Evolutionary conservation across 2,888 invertebrate genomes (phyloP), one percentile per base, ranked within the genome.

Genomic region (Polyommatus iphigenia): DNA sequence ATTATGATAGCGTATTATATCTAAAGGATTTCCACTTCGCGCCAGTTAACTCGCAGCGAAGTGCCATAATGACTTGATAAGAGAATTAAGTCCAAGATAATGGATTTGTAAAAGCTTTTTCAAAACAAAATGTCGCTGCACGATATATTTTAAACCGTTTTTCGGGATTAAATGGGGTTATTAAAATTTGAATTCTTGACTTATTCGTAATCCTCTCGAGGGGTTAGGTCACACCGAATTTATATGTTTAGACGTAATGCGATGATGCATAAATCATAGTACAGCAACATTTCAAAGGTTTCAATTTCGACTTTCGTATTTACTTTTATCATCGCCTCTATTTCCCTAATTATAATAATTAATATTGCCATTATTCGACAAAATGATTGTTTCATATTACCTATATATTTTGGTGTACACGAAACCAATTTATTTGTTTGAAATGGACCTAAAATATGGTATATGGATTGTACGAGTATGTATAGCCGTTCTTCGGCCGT

Each of bases 1-100:
- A 77, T 75, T 71, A 77, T 77, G 57, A 24, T 50, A 71, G n/a
- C 36, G 59, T 57, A 77, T 57, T 72, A 72, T 57, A 57, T 59
- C 72, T 59, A 59, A 29, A 50, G 50, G 50, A 75, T 75, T 75
- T 50, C 15, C 24, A 24, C 75, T 75, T 75, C 54, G 50, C 54
- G 15, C n/a, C 46, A 29, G 50, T 75, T 75, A 54, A 24, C 75
- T 50, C 50, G 20, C 5, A 24, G 73, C 24, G 29, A 75, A 75
- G 75, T 46, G 50, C 13, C 29, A 54, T 75, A 29, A 75, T 50
- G 54, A 29, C 75, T 54, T 75, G 75, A 75, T 54, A 15, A 75
- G 46, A 29, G 24, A 54, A 75, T 54, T 75, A 75, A 75, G 24
- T 75, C 41, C 18, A 54, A 75, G 75, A 54, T 54, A 54, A 75